These are phyloP conservation scores for Lethenteron reissneri DNA, from an alignment of 2,113 vertebrate genomes.

Conservation along the genomic window DNA sequence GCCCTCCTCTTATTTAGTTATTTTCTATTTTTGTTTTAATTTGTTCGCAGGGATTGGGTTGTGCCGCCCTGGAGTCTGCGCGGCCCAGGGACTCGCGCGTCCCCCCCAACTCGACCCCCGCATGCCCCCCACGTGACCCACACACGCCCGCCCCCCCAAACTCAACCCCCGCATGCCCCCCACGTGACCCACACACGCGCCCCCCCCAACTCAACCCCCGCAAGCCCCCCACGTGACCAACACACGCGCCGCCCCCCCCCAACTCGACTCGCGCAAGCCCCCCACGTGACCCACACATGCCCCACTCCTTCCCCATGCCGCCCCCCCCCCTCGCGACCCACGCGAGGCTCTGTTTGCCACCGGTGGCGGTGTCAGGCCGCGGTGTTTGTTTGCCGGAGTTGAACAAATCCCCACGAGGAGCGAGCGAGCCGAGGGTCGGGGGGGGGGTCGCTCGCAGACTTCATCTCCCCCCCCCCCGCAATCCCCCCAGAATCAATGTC, in stretches of 20 bases:
- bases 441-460: too few species aligned
- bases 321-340: conserved; percentile 1
- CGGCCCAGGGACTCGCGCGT: neutral
- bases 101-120: neutral
- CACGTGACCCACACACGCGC: neutral
- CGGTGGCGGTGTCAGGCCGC: too few species aligned
- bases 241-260: neutral
- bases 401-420: too few species aligned
- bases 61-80: too few species aligned
- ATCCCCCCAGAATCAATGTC: too few species aligned
- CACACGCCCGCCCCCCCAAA: neutral
- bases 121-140: neutral
- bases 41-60: too few species aligned
- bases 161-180: neutral
- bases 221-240: neutral
- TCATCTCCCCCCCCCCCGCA: too few species aligned
- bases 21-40: too few species aligned
- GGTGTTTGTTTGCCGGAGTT: too few species aligned
- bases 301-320: neutral
- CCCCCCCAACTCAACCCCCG: neutral
- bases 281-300: neutral
- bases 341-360: neutral
- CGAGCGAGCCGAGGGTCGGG: too few species aligned
- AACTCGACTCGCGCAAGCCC: neutral
- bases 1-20: too few species aligned